phyloP scores from a whole-genome alignment of 2,113 vertebrate genomes.

The Edolisoma coerulescens region DNA sequence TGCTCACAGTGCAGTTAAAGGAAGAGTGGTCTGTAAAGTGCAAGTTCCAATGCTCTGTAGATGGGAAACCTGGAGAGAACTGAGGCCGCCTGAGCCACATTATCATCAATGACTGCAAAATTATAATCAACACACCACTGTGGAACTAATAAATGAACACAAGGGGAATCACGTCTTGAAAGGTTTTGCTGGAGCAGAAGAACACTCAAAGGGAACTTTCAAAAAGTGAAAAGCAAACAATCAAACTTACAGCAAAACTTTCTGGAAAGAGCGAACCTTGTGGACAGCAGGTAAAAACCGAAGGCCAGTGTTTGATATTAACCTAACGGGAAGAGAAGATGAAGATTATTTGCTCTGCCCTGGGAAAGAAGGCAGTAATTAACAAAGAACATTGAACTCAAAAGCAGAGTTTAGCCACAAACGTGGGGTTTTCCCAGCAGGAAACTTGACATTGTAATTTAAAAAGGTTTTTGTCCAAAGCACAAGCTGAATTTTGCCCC shows the following conservation, averaged over 20 bases:
- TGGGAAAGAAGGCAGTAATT: background rate
- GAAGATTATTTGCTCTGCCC: background rate
- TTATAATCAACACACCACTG: rapidly evolving
- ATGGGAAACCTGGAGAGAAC: background rate
- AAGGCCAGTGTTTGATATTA: conserved; percentile 75
- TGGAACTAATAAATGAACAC: background rate
- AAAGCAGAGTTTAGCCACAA: background rate
- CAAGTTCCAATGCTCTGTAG: background rate
- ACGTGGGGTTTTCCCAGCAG: background rate
- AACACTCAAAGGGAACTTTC: background rate
- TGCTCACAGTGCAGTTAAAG: background rate
- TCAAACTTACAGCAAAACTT: conserved; percentile 72
- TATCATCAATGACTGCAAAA: background rate
- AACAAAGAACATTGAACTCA: background rate
- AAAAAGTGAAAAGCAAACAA: background rate
- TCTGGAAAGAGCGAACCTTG: conserved; percentile 66
- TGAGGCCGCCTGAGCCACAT: background rate
- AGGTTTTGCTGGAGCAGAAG: background rate
- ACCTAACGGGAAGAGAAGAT: conserved; percentile 47
- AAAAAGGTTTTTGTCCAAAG: background rate
- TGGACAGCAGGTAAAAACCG: conserved; percentile 66
- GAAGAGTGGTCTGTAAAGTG: background rate
- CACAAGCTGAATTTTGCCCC: background rate
- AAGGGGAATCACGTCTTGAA: background rate
- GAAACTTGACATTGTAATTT: background rate